phyloP scores from a whole-genome alignment of 1,140 invertebrate species.

The Ctenoplectra terminalis region DNA sequence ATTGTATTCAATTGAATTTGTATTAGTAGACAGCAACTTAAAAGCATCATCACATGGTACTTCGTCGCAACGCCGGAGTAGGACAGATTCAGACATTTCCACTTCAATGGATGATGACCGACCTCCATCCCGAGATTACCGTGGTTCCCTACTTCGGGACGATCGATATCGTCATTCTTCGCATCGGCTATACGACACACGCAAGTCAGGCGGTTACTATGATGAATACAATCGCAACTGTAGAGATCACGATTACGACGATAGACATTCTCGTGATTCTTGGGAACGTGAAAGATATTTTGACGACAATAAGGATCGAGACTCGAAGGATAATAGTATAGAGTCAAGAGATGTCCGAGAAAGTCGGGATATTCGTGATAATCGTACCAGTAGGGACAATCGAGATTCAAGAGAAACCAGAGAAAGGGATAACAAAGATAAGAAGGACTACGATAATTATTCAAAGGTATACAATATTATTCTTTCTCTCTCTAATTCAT shows the following conservation, averaged over 20 bases:
- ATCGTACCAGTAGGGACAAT: slow-evolving; percentile 63
- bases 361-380: slow-evolving; percentile 68
- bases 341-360: slow-evolving; percentile 64
- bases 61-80: slow-evolving; percentile 73
- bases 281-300: slow-evolving; percentile 78
- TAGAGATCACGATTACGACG: slow-evolving; percentile 80
- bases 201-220: slow-evolving; percentile 77
- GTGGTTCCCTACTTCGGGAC: slow-evolving; percentile 61
- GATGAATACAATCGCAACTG: slow-evolving; percentile 78
- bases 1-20: slow-evolving; percentile 34
- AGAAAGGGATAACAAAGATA: slow-evolving; percentile 75
- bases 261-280: slow-evolving; percentile 77
- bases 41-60: slow-evolving; percentile 74
- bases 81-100: slow-evolving; percentile 77
- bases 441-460: slow-evolving; percentile 79
- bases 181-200: slow-evolving; percentile 73
- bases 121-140: slow-evolving; percentile 76
- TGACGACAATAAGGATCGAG: slow-evolving; percentile 75
- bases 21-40: slow-evolving; percentile 67
- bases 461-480: slow-evolving; percentile 69
- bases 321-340: slow-evolving; percentile 57
- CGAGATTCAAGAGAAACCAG: slow-evolving; percentile 67
- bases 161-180: slow-evolving; percentile 75
- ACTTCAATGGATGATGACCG: slow-evolving; percentile 77
- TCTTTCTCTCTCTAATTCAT: not conserved